Base-by-base conservation (phyloP, 2,888 invertebrate species). In the Acrocyrtus sp. region DNA sequence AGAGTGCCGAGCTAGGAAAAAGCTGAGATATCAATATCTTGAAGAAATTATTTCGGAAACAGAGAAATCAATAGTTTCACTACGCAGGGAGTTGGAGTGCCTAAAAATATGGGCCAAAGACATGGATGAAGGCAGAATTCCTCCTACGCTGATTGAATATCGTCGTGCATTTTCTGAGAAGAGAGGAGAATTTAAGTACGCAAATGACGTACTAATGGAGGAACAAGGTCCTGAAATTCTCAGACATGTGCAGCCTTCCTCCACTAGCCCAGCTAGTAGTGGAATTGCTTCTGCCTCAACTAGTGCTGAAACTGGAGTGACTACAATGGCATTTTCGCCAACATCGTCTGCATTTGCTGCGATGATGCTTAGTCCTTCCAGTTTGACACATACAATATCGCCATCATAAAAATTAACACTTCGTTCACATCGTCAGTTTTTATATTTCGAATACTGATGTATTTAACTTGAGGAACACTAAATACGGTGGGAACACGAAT, bases 1-100 rank as follows among this genome's bases (percentile, higher is more conserved):
- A 82, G 98, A 98, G 88, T 98, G 98, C 85, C 90, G 98, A 79
- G 97, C 97, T 53, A 89, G 98, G 61, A 98, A 98, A 87, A 98
- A 98, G 85, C 88, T 98, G 76, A 90, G 98, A 61, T 98, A 98
- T 85, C 97, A 98, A 85, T 98, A 98, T 84, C 87, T 98, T 79
- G 97, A 98, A 85, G 97, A 98, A 85, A 86, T 98, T 79, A 97
- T 98, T 3, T 89, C 93, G 0, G 95, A 96, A 84, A 87, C 97
- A 78, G 98, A 98, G 84, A 93, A 95, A 82, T 94, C 97, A 10
- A 95, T 98, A 19, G 87, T 95, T 79, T 89, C 93, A 12, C 87
- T 98, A 48, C 88, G 95, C 80, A 90, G 93, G 82, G 98, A 98
- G 86, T 87, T 97, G 77, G 96, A 97, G 83, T 92, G 91, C 89